A percentile compares a stretch with the other conserved stretches of the same genome.
Evolutionary conservation across 1,140 invertebrate genomes (phyloP).

Genomic region (Zaprionus capensis): DNA sequence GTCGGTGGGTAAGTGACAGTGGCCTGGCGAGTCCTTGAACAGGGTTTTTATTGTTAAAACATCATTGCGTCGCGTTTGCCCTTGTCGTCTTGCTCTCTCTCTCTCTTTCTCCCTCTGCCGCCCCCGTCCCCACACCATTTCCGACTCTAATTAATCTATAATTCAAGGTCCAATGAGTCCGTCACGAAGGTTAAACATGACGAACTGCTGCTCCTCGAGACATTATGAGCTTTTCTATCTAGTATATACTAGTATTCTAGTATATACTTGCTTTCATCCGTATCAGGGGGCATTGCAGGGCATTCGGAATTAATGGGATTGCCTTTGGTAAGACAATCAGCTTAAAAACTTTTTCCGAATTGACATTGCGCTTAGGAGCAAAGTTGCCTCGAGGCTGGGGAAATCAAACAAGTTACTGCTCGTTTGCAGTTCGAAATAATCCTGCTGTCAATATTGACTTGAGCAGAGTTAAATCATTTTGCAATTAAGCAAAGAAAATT

Average conservation of each 20-base stretch:
- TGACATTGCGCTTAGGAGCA: constrained; percentile 7
- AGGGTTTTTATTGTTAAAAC: constrained; percentile 57
- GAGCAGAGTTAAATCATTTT: background rate
- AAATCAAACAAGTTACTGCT: constrained; percentile 16
- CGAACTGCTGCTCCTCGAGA: constrained; percentile 28
- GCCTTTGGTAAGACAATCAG: constrained; percentile 14
- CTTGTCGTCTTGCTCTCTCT: constrained; percentile 13
- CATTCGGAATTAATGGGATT: constrained; percentile 26
- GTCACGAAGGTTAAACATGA: constrained; percentile 73
- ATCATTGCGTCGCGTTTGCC: constrained; percentile 30
- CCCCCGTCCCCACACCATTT: constrained; percentile 30
- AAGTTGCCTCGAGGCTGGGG: background rate
- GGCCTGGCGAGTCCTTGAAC: constrained; percentile 64
- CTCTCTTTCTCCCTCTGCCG: constrained; percentile 1
- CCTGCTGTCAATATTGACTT: background rate
- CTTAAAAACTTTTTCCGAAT: constrained; percentile 25
- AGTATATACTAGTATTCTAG: background rate
- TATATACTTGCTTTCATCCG: background rate
- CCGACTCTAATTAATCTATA: constrained; percentile 78
- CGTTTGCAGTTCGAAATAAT: constrained; percentile 14
- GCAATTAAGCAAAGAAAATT: background rate
- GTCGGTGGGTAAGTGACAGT: constrained; percentile 26
- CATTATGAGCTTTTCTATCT: constrained; percentile 19
- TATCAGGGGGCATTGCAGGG: constrained; percentile 2
- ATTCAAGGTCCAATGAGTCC: constrained; percentile 74